Base-by-base conservation (phyloP, 2,888 invertebrate genomes). In the Caenorhabditis uteleia region DNA sequence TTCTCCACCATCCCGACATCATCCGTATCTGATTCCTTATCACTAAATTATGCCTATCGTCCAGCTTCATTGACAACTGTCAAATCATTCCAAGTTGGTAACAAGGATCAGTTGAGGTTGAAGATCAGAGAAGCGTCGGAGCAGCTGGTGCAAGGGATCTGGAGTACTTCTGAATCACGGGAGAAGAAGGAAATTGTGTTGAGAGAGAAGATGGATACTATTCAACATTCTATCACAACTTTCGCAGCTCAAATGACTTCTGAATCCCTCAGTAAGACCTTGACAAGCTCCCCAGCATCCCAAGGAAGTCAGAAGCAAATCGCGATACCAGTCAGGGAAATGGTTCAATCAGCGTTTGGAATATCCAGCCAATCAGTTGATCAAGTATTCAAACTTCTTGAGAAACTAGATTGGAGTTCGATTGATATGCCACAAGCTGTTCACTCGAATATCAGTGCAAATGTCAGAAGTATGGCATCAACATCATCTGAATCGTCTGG, bases 141-240 rank as follows among this genome's bases (percentile, higher is more conserved):
- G 46, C 57, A 64, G 36, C 27, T 55, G 14, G 48, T 60, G n/a
- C 54, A 54, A 43, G 70, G 70, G 45, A 60, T 70, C 57, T 70
- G 70, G 70, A 64, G 31, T 23, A 64, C 67, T 3, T 44, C 51
- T 29, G 48, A 47, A 1, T 45, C 53, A 14, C 26, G 44, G 33
- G 54, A 60, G 29, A 55, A 60, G 31, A 33, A 46, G 10, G 48
- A 46, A 26, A 47, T 51, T 1, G 29, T 60, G 8, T 45, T 54
- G 4, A 36, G 26, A 31, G 49, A 54, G 29, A 54, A 60, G n/a
- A 25, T 60, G 42, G 49, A 60, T 18, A 55, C 33, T 2, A 45
- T 60, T 20, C 48, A 60, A 18, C 40, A 55, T 18, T 49, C 54
- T 16, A 48, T 60, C 16, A 48, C 47, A 29, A 48, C 59, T n/a